These are phyloP conservation scores for Tamias sibiricus DNA, from an alignment of 2,113 vertebrate genomes.

Conservation along the genomic window DNA sequence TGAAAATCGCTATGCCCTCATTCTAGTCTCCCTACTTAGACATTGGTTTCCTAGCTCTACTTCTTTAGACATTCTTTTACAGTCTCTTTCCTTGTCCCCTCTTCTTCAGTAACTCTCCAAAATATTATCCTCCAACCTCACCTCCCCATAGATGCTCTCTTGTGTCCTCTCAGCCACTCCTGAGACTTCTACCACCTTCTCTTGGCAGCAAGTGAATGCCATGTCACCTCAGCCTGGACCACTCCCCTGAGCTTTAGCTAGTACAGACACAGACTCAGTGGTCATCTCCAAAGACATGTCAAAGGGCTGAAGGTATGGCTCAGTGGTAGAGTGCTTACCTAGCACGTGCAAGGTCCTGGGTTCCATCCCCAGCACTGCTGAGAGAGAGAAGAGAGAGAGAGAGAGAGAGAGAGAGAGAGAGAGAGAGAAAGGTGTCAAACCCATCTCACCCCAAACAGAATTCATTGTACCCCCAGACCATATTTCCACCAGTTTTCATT, in stretches of 20 bases:
- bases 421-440: background rate
- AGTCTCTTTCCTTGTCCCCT: background rate
- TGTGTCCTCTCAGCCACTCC: background rate
- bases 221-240: background rate
- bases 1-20: background rate
- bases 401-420: too few species aligned
- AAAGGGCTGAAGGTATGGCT: background rate
- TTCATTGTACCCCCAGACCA: background rate
- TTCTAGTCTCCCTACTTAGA: background rate
- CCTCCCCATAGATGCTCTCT: background rate
- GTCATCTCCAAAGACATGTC: background rate
- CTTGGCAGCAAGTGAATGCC: background rate
- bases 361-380: too few species aligned
- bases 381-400: too few species aligned
- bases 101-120: background rate
- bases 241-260: background rate
- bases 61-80: background rate
- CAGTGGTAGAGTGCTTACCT: too few species aligned
- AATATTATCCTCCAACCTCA: background rate
- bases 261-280: background rate
- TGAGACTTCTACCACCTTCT: background rate
- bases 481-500: background rate
- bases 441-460: background rate
- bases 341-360: too few species aligned
- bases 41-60: background rate